A percentile compares a stretch with the other conserved stretches of the same genome.
Evolutionary conservation across 1,140 invertebrate species (phyloP).

Genomic region (Pinna nobilis): DNA sequence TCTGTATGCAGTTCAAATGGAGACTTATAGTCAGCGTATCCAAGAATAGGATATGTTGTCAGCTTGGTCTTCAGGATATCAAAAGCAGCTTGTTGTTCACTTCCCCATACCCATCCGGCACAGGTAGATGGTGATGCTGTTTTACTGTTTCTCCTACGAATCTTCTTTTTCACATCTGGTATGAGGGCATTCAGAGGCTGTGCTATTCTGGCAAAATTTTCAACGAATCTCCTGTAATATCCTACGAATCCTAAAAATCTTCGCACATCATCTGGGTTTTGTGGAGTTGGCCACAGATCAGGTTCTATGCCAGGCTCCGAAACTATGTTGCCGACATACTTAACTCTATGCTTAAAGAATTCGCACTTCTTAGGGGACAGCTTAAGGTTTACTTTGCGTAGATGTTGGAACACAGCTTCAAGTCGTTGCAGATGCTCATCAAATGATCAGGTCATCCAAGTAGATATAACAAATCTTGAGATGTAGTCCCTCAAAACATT

Average conservation of each 20-base stretch:
- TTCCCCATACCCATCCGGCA: conserved; percentile 7
- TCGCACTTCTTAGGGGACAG: conserved; percentile 42
- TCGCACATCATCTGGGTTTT: conserved; percentile 15
- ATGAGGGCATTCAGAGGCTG: conserved; percentile 14
- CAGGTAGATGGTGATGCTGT: too few relatives aligned
- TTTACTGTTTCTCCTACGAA: neutral
- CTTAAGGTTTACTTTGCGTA: conserved; percentile 45
- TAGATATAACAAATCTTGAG: conserved; percentile 39
- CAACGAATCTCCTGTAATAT: conserved; percentile 35
- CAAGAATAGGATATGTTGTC: conserved; percentile 45
- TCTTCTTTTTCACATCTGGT: neutral
- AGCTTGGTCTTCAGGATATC: conserved; percentile 37
- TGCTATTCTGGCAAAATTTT: conserved; percentile 17
- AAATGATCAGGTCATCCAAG: conserved; percentile 49
- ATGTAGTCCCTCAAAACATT: conserved; percentile 34
- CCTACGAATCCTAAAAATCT: conserved; percentile 43
- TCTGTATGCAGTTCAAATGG: conserved; percentile 47
- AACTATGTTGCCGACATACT: conserved; percentile 54
- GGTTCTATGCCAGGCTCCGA: conserved; percentile 21
- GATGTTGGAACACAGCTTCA: conserved; percentile 47
- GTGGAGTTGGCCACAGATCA: conserved; percentile 40
- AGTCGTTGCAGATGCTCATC: conserved; percentile 39
- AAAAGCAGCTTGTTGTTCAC: conserved; percentile 32
- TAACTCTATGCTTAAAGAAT: conserved; percentile 31
- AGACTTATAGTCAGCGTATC: conserved; percentile 33